Evolutionary conservation across 2,888 invertebrate species (phyloP).

Genomic region (Tetanocera ferruginea): DNA sequence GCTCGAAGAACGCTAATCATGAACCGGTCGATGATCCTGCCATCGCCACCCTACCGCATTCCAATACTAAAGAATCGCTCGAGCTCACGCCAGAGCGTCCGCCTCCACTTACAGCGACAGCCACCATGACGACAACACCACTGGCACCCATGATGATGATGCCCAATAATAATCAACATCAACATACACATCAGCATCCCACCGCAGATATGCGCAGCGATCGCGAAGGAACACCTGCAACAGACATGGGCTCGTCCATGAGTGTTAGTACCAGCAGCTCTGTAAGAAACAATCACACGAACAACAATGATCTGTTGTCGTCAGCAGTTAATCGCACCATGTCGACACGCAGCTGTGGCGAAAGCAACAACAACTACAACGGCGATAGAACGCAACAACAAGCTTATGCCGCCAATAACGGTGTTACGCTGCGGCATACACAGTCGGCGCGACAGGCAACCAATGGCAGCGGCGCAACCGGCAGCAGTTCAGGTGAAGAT

Average conservation of each 20-base stretch:
- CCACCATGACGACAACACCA: conserved; percentile 63
- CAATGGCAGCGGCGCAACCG: conserved; percentile 33
- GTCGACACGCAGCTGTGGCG: conserved; percentile 64
- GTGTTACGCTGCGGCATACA: conserved; percentile 61
- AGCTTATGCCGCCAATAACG: conserved; percentile 49
- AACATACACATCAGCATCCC: conserved; percentile 45
- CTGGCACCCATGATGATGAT: conserved; percentile 61
- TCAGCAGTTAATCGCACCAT: conserved; percentile 59
- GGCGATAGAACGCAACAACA: conserved; percentile 42
- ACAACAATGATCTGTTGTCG: conserved; percentile 11
- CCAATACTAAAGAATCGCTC: conserved; percentile 70
- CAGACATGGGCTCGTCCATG: conserved; percentile 1
- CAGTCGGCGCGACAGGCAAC: conserved; percentile 62
- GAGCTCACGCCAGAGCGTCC: conserved; percentile 68
- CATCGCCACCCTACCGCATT: conserved; percentile 63
- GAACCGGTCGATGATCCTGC: conserved; percentile 67
- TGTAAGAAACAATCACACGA: conserved; percentile 49
- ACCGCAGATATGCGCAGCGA: conserved; percentile 54
- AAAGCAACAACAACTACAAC: conserved; percentile 57
- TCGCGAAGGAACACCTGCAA: conserved; percentile 52
- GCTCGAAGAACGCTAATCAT: conserved; percentile 67
- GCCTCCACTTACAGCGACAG: conserved; percentile 58
- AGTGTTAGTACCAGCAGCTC: not conserved
- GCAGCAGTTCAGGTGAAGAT: conserved; percentile 34
- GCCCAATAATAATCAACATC: conserved; percentile 39